Conservation (phyloP, 2,888 invertebrate species). For the Drosophila koepferae region DNA sequence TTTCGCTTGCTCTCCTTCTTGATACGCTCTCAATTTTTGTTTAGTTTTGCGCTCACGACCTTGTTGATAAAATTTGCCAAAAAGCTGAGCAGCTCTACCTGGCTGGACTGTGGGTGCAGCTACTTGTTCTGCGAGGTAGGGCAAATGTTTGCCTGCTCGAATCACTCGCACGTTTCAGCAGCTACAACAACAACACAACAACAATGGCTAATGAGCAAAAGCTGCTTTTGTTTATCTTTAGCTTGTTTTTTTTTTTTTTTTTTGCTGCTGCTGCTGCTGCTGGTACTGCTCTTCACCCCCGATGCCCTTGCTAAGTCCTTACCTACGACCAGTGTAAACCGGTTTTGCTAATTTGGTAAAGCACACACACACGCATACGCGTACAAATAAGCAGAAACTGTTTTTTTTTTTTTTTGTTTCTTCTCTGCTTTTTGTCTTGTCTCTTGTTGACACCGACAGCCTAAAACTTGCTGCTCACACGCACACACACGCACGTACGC, state of each 20-base stretch:
- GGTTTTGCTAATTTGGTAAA: constrained; percentile 75
- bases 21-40: not conserved
- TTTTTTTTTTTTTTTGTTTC: constrained; percentile 24
- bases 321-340: constrained; percentile 53
- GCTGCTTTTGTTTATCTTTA: constrained; percentile 72
- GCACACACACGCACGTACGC: not conserved
- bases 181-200: constrained; percentile 15
- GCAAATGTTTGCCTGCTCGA: constrained; percentile 37
- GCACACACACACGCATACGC: constrained; percentile 22
- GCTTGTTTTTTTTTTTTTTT: constrained; percentile 18
- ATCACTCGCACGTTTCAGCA: constrained; percentile 17
- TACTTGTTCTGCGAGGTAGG: constrained; percentile 8
- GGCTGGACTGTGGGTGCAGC: not conserved
- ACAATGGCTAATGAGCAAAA: constrained; percentile 65
- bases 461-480: constrained; percentile 27
- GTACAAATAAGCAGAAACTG: constrained; percentile 23
- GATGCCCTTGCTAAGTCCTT: constrained; percentile 22
- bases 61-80: constrained; percentile 34
- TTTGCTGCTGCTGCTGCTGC: constrained; percentile 1
- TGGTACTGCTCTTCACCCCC: not conserved
- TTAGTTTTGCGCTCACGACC: constrained; percentile 26
- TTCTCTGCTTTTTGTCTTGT: constrained; percentile 27
- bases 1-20: not conserved
- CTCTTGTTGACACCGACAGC: constrained; percentile 23
- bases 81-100: constrained; percentile 5